Evolutionary conservation across 2,113 vertebrate genomes (phyloP).

Genomic region (Pseudonaja textilis): DNA sequence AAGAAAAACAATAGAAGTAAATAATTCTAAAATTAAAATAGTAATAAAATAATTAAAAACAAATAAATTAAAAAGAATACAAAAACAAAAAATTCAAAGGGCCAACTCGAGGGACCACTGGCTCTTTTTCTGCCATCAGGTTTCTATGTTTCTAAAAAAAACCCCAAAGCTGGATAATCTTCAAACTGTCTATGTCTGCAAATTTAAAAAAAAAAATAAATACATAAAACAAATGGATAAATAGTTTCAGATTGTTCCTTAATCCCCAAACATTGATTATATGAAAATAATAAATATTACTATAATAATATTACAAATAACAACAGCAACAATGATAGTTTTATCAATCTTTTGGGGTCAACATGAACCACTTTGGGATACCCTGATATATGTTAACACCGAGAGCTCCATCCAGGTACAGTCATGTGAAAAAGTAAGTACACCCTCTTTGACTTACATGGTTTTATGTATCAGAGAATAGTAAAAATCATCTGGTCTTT

Average conservation of each 20-base stretch:
- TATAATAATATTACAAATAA: not conserved
- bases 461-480: not conserved
- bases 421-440: not conserved
- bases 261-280: not conserved
- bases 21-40: too few relatives aligned
- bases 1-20: not conserved
- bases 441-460: not conserved
- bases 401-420: not conserved
- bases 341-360: not conserved
- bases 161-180: not conserved
- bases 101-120: too few relatives aligned
- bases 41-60: too few relatives aligned
- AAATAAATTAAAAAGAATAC: too few relatives aligned
- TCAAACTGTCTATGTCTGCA: not conserved
- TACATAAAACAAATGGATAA: not conserved
- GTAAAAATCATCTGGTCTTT: not conserved
- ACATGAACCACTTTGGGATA: not conserved
- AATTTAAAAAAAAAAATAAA: not conserved
- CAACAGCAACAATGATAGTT: not conserved
- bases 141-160: too few relatives aligned
- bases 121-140: too few relatives aligned
- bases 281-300: not conserved
- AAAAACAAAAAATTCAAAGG: too few relatives aligned
- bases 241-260: not conserved
- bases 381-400: not conserved